Conservation (phyloP, 1,140 invertebrate genomes). For the Brachionus rubens region DNA sequence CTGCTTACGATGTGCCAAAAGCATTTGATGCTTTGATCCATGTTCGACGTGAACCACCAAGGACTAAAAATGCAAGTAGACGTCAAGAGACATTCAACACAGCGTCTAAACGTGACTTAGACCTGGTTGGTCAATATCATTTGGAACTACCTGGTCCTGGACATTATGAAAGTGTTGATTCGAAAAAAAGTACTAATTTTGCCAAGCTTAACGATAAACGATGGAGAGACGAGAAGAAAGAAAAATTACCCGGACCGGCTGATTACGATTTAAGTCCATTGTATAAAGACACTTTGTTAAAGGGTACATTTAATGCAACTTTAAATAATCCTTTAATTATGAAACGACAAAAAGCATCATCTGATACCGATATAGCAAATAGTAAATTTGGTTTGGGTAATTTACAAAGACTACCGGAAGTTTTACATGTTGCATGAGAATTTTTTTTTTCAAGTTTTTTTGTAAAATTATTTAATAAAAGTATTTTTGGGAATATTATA, state of each 20-base stretch:
- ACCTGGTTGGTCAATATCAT: conserved; percentile 50
- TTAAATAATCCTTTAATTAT: conserved; percentile 55
- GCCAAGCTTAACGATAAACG: conserved; percentile 1
- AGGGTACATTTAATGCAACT: conserved; percentile 60
- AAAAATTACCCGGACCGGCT: conserved; percentile 15
- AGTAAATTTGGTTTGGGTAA: conserved; percentile 29
- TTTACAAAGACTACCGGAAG: conserved; percentile 3
- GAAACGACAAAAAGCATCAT: conserved; percentile 10
- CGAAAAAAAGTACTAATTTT: neutral
- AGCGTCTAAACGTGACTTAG: conserved; percentile 47
- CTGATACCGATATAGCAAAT: conserved; percentile 17
- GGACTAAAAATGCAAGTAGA: conserved; percentile 53
- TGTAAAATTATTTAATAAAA: conserved; percentile 9
- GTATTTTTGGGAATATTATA: neutral
- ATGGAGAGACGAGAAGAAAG: conserved; percentile 1
- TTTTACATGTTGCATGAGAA: conserved; percentile 24
- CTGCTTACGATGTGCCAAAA: conserved; percentile 55
- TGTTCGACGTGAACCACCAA: conserved; percentile 50
- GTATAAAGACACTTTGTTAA: conserved; percentile 58
- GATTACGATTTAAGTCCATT: conserved; percentile 52
- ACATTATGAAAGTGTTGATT: conserved; percentile 51
- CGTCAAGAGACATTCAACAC: conserved; percentile 57
- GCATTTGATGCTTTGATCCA: conserved; percentile 53
- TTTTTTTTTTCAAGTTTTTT: conserved; percentile 6
- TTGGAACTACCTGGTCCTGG: conserved; percentile 58